Percentiles rank a stretch among this genome's conserved stretches.
phyloP scores from a whole-genome alignment of 2,113 vertebrate genomes.

The Caranx ignobilis region DNA sequence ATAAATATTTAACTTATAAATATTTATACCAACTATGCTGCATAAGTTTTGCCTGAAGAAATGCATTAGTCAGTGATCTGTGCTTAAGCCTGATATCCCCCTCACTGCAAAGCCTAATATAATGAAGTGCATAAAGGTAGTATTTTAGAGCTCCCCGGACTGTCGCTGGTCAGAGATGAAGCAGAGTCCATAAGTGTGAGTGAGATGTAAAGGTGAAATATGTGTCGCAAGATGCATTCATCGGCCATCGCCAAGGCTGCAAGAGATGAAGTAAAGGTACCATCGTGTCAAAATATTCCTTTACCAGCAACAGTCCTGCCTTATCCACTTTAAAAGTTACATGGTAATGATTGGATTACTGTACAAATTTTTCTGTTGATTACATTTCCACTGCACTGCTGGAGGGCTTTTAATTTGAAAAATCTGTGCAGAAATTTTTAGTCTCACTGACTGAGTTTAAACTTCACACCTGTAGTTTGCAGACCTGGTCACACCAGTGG shows the following conservation, averaged over 20 bases:
- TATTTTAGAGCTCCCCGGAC: slow-evolving; percentile 23
- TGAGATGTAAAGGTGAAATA: slow-evolving; percentile 15
- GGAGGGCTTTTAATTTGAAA: too few species aligned
- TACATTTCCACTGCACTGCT: too few species aligned
- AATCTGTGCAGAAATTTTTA: too few species aligned
- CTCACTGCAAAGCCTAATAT: slow-evolving; percentile 22
- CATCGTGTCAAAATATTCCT: neutral
- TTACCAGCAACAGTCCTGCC: neutral
- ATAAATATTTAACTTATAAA: slow-evolving; percentile 74
- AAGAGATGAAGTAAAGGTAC: neutral
- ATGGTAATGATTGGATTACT: neutral
- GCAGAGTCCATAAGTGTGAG: neutral
- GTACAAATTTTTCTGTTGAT: too few species aligned
- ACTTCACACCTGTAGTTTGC: too few species aligned
- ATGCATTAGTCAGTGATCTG: slow-evolving; percentile 72
- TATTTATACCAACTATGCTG: slow-evolving; percentile 68
- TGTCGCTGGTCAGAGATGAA: slow-evolving; percentile 27
- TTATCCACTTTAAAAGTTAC: neutral
- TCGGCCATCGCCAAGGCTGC: neutral
- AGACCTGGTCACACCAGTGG: too few species aligned
- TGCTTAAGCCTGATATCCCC: slow-evolving; percentile 40
- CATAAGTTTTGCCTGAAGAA: slow-evolving; percentile 61
- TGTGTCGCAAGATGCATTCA: neutral
- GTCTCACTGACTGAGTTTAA: too few species aligned
- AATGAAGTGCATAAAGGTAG: slow-evolving; percentile 18